phyloP scores from a whole-genome alignment of 2,113 vertebrate species.

The Oxyruncus cristatus region DNA sequence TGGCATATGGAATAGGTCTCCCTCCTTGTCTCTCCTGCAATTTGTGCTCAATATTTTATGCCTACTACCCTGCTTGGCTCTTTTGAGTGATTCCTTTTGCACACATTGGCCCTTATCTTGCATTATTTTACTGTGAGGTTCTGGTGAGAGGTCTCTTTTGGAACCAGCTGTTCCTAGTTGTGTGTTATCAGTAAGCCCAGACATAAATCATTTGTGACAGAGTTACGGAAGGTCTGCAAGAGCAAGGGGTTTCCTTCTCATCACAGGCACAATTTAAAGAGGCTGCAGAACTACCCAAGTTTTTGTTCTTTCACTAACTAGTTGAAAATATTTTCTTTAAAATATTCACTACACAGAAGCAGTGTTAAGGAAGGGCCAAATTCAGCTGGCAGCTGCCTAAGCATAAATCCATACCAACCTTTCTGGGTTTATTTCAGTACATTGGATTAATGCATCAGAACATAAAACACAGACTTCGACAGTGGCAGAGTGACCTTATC shows the following conservation, averaged over 20 bases:
- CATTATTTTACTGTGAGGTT: background rate
- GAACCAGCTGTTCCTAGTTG: background rate
- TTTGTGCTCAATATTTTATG: background rate
- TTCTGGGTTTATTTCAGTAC: background rate
- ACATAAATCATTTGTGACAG: background rate
- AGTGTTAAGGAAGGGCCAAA: background rate
- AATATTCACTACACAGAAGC: background rate
- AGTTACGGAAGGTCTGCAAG: background rate
- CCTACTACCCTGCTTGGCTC: background rate
- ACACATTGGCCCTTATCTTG: background rate
- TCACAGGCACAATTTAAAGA: background rate
- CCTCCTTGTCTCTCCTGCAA: background rate
- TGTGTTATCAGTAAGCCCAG: background rate
- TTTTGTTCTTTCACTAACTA: background rate
- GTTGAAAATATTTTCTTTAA: background rate
- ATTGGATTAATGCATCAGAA: background rate
- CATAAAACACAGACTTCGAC: background rate
- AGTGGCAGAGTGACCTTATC: background rate
- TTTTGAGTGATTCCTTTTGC: background rate
- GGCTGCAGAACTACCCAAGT: background rate
- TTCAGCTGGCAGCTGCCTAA: background rate
- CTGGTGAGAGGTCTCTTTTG: background rate
- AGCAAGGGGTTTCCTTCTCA: background rate
- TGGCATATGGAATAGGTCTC: background rate
- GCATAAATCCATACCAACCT: fast-evolving